Base-by-base conservation (phyloP, 2,113 vertebrate genomes). In the Cervus canadensis region DNA sequence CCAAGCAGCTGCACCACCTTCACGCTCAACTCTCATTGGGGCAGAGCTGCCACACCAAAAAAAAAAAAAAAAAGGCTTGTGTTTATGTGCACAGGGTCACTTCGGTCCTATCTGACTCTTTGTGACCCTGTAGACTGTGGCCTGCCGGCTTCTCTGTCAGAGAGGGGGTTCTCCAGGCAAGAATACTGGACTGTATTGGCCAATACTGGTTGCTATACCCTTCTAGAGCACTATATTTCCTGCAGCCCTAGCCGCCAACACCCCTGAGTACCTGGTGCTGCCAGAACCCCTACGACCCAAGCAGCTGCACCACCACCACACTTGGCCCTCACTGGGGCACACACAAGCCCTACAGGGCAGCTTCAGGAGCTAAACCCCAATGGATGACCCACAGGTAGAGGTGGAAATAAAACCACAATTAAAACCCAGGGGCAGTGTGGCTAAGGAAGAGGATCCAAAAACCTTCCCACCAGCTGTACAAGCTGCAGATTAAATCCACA, bases 21-120 rank as follows among this genome's bases (percentile, higher is more conserved):
- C 62, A 67, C 4, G 1, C n/a, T 67, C 64, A 67, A n/a, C 64
- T 67, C 2, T 67, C 64, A n/a, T 16, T 67, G 64, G 16, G 16
- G 64, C 64, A 67, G 16, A 67, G 64, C 16, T 67, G 64, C 64
- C 16, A n/a, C 7, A n/a, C 7, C 62, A 33, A 64, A 30, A 62
- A 64, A 33, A 17, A 43, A 17, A 43, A 7, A 64, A 9, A 33
- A 64, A 9, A 71, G 8, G 16, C 33, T 74, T 74, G 19, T 40
- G n/a, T 25, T 13, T 74, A 74, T 40, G 19, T 0, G 0, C 0
- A 0, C n/a, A 71, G 2, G n/a, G 19, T 74, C 19, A 25, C 67
- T 74, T 74, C 0, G 0, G 67, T 40, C n/a, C 67, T 71, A 19
- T 23, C n/a, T 2, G 5, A 74, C 19, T 40, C 5, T 74, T 71